phyloP scores from a whole-genome alignment of 2,888 invertebrate genomes.

The Diaphora mendica region DNA sequence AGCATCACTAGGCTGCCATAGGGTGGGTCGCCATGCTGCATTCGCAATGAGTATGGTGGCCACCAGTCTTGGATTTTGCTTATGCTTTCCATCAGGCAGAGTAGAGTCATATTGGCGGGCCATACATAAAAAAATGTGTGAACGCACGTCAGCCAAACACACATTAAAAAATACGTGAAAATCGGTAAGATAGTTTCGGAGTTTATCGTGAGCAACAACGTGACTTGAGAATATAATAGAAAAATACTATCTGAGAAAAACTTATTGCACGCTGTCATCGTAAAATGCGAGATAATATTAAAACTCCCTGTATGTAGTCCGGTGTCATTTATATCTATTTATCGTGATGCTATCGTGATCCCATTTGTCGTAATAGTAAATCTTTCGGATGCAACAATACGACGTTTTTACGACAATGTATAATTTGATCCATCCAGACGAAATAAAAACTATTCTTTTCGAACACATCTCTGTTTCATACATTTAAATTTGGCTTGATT shows the following conservation, averaged over 20 bases:
- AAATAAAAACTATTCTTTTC: constrained; percentile 11
- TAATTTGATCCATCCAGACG: constrained; percentile 5
- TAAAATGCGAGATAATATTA: not conserved
- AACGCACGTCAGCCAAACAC: too few species aligned
- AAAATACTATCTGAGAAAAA: not conserved
- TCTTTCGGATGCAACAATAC: constrained; percentile 7
- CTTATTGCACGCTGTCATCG: not conserved
- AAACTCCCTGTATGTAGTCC: not conserved
- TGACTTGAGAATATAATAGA: too few species aligned
- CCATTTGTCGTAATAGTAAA: not conserved
- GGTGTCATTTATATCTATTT: constrained; percentile 8
- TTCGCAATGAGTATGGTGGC: too few species aligned
- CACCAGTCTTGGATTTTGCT: too few species aligned
- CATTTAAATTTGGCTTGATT: constrained; percentile 6
- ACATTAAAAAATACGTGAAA: too few species aligned
- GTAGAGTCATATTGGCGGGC: too few species aligned
- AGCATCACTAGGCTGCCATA: too few species aligned
- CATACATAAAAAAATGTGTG: too few species aligned
- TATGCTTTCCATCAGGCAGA: too few species aligned
- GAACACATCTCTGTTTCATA: constrained; percentile 6
- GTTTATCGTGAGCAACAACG: too few species aligned
- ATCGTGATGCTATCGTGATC: not conserved
- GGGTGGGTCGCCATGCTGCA: too few species aligned
- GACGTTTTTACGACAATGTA: constrained; percentile 6
- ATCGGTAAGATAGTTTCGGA: too few species aligned